phyloP scores from a whole-genome alignment of 2,113 vertebrate species.

The Chionomys nivalis region DNA sequence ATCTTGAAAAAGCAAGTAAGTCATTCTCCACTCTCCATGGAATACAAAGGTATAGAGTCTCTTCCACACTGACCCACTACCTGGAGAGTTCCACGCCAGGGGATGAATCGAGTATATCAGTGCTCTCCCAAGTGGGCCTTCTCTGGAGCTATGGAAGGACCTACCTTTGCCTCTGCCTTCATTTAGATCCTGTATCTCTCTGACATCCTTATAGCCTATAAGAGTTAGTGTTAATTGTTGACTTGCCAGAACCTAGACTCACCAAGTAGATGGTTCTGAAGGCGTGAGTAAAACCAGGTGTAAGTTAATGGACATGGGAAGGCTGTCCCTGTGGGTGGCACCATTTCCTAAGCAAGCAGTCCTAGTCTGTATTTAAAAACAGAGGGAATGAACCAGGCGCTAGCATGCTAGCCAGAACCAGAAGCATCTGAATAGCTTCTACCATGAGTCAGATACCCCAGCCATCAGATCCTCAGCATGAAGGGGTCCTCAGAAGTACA shows the following conservation, averaged over 20 bases:
- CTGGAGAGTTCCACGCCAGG: neutral
- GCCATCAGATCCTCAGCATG: neutral
- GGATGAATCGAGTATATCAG: neutral
- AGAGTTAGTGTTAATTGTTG: neutral
- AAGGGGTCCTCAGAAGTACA: neutral
- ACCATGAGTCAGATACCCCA: neutral
- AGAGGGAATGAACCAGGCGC: no score
- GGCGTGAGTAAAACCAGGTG: no score
- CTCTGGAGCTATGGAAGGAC: neutral
- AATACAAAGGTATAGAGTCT: neutral
- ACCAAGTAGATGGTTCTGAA: neutral
- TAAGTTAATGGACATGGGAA: neutral
- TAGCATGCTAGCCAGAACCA: neutral
- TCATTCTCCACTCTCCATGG: neutral
- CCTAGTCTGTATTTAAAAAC: neutral
- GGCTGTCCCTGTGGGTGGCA: neutral
- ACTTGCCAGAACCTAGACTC: neutral
- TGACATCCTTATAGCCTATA: neutral
- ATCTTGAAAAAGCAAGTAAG: neutral
- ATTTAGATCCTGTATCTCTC: neutral
- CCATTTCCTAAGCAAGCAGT: neutral
- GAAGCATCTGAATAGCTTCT: neutral
- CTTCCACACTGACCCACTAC: neutral
- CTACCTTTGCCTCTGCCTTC: neutral
- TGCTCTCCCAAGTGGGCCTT: neutral